Evolutionary conservation across 2,797 vertebrate species (phyloP).

Genomic region (Mareca penelope): DNA sequence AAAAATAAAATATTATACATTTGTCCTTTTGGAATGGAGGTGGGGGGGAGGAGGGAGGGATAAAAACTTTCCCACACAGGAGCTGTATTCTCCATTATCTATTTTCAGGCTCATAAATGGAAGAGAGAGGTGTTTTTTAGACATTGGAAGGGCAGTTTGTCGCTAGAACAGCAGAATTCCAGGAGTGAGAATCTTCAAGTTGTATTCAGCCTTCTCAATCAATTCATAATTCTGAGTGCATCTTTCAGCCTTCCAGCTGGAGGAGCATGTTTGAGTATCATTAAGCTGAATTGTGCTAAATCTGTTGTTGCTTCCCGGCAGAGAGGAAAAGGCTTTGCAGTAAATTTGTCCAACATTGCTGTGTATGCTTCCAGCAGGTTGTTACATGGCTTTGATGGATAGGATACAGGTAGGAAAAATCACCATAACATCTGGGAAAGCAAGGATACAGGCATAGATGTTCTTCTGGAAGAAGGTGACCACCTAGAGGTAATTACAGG

Average conservation of each 20-base stretch:
- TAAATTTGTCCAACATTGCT: conserved; percentile 54
- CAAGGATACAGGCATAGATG: neutral
- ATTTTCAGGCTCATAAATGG: neutral
- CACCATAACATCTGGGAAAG: conserved; percentile 26
- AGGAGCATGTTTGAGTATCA: neutral
- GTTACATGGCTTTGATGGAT: conserved; percentile 63
- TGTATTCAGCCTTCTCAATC: neutral
- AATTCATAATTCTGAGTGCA: neutral
- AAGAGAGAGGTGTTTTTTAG: neutral
- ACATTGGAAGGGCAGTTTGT: neutral
- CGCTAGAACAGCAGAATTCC: neutral
- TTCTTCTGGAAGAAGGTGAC: conserved; percentile 32
- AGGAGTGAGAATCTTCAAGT: neutral
- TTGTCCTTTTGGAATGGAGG: neutral
- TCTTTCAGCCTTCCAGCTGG: conserved; percentile 45
- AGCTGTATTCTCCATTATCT: neutral
- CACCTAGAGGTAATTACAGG: conserved; percentile 43
- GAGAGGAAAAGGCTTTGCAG: neutral
- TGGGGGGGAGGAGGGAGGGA: too few species aligned
- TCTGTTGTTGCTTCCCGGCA: neutral
- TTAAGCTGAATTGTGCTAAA: conserved; percentile 33
- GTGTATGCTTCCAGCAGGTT: conserved; percentile 14
- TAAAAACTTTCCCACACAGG: neutral
- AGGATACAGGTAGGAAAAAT: conserved; percentile 39
- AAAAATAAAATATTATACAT: neutral